These are phyloP conservation scores for Eupithecia inturbata DNA, from an alignment of 2,888 invertebrate species.

Conservation along the genomic window DNA sequence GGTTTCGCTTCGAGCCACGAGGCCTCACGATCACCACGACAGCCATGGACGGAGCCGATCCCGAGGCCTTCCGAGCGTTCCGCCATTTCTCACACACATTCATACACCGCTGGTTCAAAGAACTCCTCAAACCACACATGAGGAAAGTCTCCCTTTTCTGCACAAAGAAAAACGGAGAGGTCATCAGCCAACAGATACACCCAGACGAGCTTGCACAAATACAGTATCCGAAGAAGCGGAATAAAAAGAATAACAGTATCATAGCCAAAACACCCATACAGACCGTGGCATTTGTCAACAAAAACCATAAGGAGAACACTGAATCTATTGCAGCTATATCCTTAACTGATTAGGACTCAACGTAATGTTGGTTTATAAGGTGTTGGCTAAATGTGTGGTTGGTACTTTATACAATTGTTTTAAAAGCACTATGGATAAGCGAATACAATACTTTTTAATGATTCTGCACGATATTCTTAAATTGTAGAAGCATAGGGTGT, in stretches of 20 bases:
- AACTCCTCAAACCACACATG: constrained; percentile 18
- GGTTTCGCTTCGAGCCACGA: constrained; percentile 24
- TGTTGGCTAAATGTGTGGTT: background rate
- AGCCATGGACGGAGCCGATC: constrained; percentile 19
- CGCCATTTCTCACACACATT: constrained; percentile 59
- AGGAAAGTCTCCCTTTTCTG: background rate
- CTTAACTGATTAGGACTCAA: constrained; percentile 5
- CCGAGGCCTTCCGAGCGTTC: constrained; percentile 50
- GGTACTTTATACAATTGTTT: constrained; percentile 1
- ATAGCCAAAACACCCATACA: constrained; percentile 2
- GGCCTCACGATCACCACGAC: constrained; percentile 9
- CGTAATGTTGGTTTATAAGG: background rate
- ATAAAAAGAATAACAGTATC: background rate
- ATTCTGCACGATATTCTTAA: background rate
- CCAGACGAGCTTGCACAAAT: constrained; percentile 7
- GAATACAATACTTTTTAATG: background rate
- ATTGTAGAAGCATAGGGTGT: background rate
- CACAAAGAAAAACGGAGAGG: background rate
- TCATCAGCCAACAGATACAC: background rate
- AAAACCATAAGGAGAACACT: constrained; percentile 22
- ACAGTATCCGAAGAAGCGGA: background rate
- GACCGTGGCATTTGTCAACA: constrained; percentile 24
- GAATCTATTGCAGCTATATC: constrained; percentile 15
- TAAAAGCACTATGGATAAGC: background rate
- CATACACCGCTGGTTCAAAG: constrained; percentile 29